Conservation (phyloP, 2,113 vertebrate genomes). For the Papio anubis region DNA sequence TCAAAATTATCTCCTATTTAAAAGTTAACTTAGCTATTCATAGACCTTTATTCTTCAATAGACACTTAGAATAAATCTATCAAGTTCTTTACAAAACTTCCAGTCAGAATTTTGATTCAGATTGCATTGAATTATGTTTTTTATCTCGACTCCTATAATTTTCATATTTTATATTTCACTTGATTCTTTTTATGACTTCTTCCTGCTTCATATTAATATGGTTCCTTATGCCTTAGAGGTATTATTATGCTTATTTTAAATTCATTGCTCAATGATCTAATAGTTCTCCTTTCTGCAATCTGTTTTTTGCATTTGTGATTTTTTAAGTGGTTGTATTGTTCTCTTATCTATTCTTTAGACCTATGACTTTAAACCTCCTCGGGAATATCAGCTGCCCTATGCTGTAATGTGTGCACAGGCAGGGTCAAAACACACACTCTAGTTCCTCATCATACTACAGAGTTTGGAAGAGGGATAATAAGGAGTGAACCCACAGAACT, state of each 20-base stretch:
- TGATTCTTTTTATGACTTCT: background rate
- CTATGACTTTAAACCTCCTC: background rate
- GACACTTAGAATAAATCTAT: slow-evolving; percentile 4
- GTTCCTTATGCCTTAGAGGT: background rate
- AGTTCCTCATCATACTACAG: background rate
- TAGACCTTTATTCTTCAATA: background rate
- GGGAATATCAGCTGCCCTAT: background rate
- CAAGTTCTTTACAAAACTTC: background rate
- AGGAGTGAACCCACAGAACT: background rate
- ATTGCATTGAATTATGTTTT: background rate
- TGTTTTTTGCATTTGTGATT: background rate
- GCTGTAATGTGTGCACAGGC: background rate
- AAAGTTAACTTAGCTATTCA: background rate
- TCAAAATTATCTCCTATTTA: background rate
- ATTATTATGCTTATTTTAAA: background rate
- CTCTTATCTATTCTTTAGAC: background rate
- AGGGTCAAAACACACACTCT: background rate
- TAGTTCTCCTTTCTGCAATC: background rate
- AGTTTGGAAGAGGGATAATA: background rate
- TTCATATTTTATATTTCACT: background rate
- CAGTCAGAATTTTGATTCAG: background rate
- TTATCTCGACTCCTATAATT: background rate
- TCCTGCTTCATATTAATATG: slow-evolving; percentile 5
- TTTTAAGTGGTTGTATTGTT: background rate
- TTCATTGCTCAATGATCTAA: background rate